Conservation (phyloP, 2,888 invertebrate species). For the Ophraella communa region DNA sequence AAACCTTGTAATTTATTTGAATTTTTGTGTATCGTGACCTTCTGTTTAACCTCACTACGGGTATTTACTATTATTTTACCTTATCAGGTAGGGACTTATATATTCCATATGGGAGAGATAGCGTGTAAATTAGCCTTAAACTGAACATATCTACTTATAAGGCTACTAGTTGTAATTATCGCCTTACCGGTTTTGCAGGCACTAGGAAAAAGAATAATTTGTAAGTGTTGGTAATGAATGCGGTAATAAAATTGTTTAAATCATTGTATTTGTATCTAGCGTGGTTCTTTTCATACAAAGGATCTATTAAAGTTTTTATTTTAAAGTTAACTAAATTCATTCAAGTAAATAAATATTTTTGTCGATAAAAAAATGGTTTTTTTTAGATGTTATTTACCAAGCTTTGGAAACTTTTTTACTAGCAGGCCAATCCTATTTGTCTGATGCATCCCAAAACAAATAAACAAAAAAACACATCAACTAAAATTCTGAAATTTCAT, state of each 20-base stretch:
- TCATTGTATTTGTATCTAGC: not conserved
- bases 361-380: too few species aligned
- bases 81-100: slow-evolving; percentile 24
- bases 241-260: not conserved
- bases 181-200: not conserved
- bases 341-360: too few species aligned
- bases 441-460: slow-evolving; percentile 21
- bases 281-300: not conserved
- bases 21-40: slow-evolving; percentile 28
- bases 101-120: slow-evolving; percentile 17
- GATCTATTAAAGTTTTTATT: too few species aligned
- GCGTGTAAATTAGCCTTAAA: slow-evolving; percentile 8
- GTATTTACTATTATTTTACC: slow-evolving; percentile 23
- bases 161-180: not conserved
- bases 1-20: slow-evolving; percentile 35
- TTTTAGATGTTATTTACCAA: too few species aligned
- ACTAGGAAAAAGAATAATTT: slow-evolving; percentile 2
- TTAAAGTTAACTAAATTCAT: too few species aligned
- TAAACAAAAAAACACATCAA: not conserved
- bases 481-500: not conserved
- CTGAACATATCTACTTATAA: not conserved
- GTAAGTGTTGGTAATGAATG: not conserved
- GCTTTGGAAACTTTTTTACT: slow-evolving; percentile 18
- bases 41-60: slow-evolving; percentile 19
- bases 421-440: slow-evolving; percentile 7